Base-by-base conservation (phyloP, 2,797 vertebrate species). In the Chelmon rostratus region DNA sequence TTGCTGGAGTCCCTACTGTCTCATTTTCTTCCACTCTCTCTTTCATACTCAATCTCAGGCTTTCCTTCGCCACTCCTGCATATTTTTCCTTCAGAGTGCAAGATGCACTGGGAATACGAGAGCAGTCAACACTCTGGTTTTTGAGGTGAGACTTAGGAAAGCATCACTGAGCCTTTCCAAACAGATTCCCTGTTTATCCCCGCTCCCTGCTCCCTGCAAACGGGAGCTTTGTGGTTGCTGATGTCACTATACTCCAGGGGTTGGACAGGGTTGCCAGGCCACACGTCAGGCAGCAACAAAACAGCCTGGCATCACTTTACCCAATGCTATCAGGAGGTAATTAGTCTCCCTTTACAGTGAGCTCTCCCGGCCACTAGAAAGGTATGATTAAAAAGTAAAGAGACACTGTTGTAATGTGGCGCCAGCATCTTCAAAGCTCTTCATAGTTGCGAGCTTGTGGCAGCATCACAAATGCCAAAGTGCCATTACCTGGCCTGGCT, bases 81-180 rank as follows among this genome's bases (percentile, higher is more conserved):
- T 91, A 85, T 91, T 93, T 92, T 88, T 93, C 79, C 88, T 87
- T 78, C 62, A 44, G 85, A 91, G 93, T 87, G 91, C 15, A 62
- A 87, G 79, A 85, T 90, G 90, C 86, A 23, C 54, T 82, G 91
- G 90, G 92, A 94, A 87, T 90, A 89, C 33, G 18, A 78, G 81
- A 77, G 86, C 88, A 89, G 89, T 94, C 92, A 93, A 88, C 92
- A 91, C 89, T 78, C 80, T 72, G 91, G 89, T 89, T 90, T 91
- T 77, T 90, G 88, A 91, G 92, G 91, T 84, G 90, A 90, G 87
- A 80, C 81, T 56, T 38, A 40, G 78, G 73, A 72, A 79, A 88
- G 81, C 69, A 54, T 89, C 85, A 57, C 67, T 42, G 72, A 86
- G 83, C 84, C 57, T 91, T 77, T 90, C 59, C 78, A 83, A 88